Base-by-base conservation (phyloP, 2,888 invertebrate species). In the Eupeodes luniger region DNA sequence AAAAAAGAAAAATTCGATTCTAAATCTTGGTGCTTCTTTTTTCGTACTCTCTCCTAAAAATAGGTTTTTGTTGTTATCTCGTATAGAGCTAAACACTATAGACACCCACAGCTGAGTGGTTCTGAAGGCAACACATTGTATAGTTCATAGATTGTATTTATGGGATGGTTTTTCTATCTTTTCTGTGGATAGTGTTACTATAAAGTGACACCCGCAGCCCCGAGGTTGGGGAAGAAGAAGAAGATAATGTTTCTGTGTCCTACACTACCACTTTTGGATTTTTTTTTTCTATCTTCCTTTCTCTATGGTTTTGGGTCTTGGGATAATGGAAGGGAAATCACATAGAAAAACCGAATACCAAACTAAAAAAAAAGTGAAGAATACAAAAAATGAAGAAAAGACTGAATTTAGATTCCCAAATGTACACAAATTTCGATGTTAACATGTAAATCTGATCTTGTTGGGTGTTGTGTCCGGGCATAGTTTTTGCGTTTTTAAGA, bases 381-480 rank as follows among this genome's bases (percentile, higher is more conserved):
- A 16, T 16, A 14, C 14, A 61, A n/a, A 36, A 44, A 27, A 27
- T 27, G 27, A 2, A 16, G 47, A 47, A 47, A 57, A 19, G n/a
- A 49, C 2, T 34, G 66, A 51, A 51, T 76, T 55, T 59, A 27
- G 49, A 57, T 80, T 64, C 74, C 64, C 10, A 67, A 75, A 70
- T 78, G 72, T 53, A 74, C 66, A 74, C 59, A 61, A 78, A 61
- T 74, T 74, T 79, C 19, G 47, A 53, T 79, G 72, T 78, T 78
- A 72, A 83, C 78, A 78, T 78, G 66, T 83, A 83, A 83, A 78
- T 83, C 53, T n/a, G 72, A 83, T 66, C 51, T 27, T 47, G 16
- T 70, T 66, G 34, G 40, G 27, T n/a, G 40, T 9, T 47, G 78
- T 47, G 78, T 47, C 44, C 16, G 51, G 59, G 16, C 57, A 62